A percentile compares a stretch with the other conserved stretches of the same genome.
Conservation (phyloP, 2,113 vertebrate genomes). For the Sebastes schlegelii region DNA sequence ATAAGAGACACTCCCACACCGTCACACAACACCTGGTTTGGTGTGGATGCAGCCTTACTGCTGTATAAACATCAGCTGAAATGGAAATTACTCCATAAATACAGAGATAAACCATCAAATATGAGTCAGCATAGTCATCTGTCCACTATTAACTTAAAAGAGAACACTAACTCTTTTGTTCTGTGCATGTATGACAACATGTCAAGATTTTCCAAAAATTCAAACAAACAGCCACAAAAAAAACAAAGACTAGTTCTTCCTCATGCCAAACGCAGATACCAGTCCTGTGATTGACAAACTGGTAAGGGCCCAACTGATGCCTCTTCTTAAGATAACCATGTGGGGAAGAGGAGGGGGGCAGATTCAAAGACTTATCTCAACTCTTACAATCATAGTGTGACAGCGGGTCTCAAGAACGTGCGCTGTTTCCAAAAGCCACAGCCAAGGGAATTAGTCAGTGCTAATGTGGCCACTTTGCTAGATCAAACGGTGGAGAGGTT, state of each 20-base stretch:
- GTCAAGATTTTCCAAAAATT: background rate
- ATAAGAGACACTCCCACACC: no score
- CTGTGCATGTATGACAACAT: slow-evolving; percentile 4
- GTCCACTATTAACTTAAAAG: background rate
- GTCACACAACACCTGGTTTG: no score
- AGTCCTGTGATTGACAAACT: slow-evolving; percentile 30
- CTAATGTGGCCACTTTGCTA: slow-evolving; percentile 82
- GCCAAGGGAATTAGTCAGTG: slow-evolving; percentile 80
- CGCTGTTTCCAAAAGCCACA: slow-evolving; percentile 73
- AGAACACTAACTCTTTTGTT: background rate
- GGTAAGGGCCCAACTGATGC: slow-evolving; percentile 27
- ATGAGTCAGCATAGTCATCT: background rate
- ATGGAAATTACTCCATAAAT: slow-evolving; percentile 9
- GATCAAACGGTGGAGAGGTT: slow-evolving; percentile 77
- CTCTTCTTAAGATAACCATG: slow-evolving; percentile 15
- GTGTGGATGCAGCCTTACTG: background rate
- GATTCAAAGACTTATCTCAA: slow-evolving; percentile 45
- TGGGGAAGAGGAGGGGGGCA: background rate
- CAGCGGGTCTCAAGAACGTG: slow-evolving; percentile 60
- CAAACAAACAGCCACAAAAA: slow-evolving; percentile 23
- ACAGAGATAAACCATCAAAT: slow-evolving; percentile 10
- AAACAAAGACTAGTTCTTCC: background rate
- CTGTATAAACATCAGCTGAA: slow-evolving; percentile 11
- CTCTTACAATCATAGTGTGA: slow-evolving; percentile 57
- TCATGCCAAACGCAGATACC: slow-evolving; percentile 1